These are phyloP conservation scores for Arenicola marina DNA, from an alignment of 2,888 invertebrate genomes.

Conservation along the genomic window DNA sequence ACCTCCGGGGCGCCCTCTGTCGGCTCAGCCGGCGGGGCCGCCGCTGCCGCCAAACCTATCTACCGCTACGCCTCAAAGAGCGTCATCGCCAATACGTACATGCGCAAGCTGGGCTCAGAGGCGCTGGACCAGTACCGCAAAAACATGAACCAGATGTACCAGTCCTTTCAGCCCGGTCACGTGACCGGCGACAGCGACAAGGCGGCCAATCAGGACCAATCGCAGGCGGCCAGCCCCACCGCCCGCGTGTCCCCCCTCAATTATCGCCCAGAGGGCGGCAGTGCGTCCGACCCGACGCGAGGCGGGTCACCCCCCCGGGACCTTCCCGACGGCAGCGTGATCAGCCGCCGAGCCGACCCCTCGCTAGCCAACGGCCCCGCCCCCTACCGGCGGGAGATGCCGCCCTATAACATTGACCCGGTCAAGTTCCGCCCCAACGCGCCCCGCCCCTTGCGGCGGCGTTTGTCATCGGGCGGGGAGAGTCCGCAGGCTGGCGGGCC, in stretches of 20 bases:
- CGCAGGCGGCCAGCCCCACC: constrained; percentile 6
- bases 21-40: constrained; percentile 7
- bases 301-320: background rate
- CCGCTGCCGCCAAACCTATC: constrained; percentile 9
- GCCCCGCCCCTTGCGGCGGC: constrained; percentile 49
- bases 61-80: constrained; percentile 49
- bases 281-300: background rate
- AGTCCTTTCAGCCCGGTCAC: background rate
- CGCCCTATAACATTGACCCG: constrained; percentile 19
- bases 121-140: constrained; percentile 52
- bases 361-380: background rate
- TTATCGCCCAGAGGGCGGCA: background rate
- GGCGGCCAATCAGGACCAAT: background rate
- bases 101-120: constrained; percentile 44
- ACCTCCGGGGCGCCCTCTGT: constrained; percentile 11
- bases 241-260: constrained; percentile 14
- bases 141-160: constrained; percentile 46
- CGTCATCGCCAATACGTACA: constrained; percentile 60
- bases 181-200: constrained; percentile 1
- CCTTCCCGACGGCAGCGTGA: background rate
- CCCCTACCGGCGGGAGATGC: background rate
- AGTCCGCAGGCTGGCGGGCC: background rate
- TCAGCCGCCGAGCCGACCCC: background rate
- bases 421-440: constrained; percentile 38
- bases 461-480: constrained; percentile 52